A percentile compares a stretch with the other conserved stretches of the same genome.
Evolutionary conservation across 2,113 vertebrate species (phyloP).

Genomic region (Eupsittula cactorum): DNA sequence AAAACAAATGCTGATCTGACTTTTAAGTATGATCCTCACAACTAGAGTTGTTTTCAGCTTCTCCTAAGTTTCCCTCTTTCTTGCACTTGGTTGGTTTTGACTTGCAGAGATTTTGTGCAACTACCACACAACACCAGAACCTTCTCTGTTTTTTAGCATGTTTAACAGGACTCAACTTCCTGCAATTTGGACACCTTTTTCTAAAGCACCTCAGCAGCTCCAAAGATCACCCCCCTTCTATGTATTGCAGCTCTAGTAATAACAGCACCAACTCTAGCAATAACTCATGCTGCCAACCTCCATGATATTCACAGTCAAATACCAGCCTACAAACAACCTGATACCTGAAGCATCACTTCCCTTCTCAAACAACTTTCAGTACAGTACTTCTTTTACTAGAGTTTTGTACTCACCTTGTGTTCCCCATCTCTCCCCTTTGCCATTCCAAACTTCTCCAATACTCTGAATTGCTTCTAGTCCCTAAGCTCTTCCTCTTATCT

Average conservation of each 20-base stretch:
- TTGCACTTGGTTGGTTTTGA: background rate
- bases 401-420: background rate
- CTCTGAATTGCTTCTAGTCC: background rate
- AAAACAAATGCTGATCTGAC: slow-evolving; percentile 3
- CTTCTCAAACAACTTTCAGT: background rate
- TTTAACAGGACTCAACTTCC: background rate
- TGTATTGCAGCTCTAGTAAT: background rate
- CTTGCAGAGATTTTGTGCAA: background rate
- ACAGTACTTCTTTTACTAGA: background rate
- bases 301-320: background rate
- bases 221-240: background rate
- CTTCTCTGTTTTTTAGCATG: background rate
- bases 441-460: background rate
- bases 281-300: background rate
- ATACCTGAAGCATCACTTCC: background rate
- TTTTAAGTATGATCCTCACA: background rate
- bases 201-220: background rate
- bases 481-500: rapidly evolving
- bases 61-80: background rate
- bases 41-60: background rate
- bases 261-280: background rate
- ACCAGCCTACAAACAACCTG: background rate
- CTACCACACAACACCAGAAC: background rate
- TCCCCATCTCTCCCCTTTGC: background rate
- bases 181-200: background rate